Conservation (phyloP, 2,888 invertebrate genomes). For the Drosophila fulvimacula region DNA sequence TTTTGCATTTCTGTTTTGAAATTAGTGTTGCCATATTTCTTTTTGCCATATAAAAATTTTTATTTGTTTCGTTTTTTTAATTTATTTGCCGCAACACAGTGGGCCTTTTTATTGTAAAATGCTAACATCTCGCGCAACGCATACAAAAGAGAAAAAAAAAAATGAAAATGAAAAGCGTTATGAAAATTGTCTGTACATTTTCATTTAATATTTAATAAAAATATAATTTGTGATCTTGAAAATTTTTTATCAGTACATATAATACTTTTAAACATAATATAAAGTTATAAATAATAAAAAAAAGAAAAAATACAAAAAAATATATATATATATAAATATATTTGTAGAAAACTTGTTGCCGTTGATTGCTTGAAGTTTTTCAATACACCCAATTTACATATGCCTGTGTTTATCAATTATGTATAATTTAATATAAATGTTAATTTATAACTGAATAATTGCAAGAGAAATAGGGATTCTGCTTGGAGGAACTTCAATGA, state of each 20-base stretch:
- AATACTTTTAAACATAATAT: conserved; percentile 72
- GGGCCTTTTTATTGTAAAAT: conserved; percentile 24
- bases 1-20: not conserved
- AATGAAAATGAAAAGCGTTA: conserved; percentile 10
- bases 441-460: not conserved
- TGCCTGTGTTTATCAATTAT: not conserved
- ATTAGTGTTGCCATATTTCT: conserved; percentile 42
- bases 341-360: conserved; percentile 58
- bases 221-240: conserved; percentile 78
- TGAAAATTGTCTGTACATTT: conserved; percentile 48
- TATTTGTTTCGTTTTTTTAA: not conserved
- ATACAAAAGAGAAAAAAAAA: not conserved
- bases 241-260: conserved; percentile 71
- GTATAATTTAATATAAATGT: not conserved
- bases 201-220: conserved; percentile 47
- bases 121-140: conserved; percentile 27
- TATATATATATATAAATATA: conserved; percentile 45
- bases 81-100: conserved; percentile 20
- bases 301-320: conserved; percentile 43
- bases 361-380: conserved; percentile 74
- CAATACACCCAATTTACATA: conserved; percentile 29
- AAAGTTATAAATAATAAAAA: conserved; percentile 45
- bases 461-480: not conserved
- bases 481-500: no score
- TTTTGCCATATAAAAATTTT: conserved; percentile 5